phyloP scores from a whole-genome alignment of 2,797 vertebrate species.

The Anomalospiza imberbis region DNA sequence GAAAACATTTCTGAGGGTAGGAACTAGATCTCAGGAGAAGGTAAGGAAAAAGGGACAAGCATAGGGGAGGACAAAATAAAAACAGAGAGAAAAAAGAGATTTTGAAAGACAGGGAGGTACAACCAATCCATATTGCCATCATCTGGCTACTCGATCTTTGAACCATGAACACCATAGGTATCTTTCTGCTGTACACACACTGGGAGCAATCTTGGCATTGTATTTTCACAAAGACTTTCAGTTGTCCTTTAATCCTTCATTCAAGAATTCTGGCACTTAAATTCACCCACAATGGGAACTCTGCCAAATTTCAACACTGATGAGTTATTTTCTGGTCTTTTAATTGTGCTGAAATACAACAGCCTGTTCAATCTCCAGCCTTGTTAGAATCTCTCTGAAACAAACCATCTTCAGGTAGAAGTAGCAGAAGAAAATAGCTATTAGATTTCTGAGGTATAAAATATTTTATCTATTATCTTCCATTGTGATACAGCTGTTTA shows the following conservation, averaged over 20 bases:
- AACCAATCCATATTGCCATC: not conserved
- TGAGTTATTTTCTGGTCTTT: not conserved
- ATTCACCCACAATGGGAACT: not conserved
- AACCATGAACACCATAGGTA: not conserved
- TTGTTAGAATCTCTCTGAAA: not conserved
- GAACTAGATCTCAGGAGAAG: not conserved
- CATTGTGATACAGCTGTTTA: not conserved
- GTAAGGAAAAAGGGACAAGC: not conserved
- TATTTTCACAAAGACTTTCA: not conserved
- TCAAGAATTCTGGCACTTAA: not conserved
- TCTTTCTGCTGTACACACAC: not conserved
- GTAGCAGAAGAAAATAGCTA: not conserved
- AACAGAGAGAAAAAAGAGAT: not conserved
- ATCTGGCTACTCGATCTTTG: not conserved
- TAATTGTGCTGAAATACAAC: not conserved
- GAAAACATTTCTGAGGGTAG: not conserved
- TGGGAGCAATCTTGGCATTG: not conserved
- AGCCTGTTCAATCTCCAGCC: conserved; percentile 7
- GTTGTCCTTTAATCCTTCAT: not conserved
- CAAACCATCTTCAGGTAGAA: not conserved
- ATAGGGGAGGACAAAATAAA: not conserved
- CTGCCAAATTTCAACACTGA: conserved; percentile 14
- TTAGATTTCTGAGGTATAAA: not conserved
- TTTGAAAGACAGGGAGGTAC: not conserved
- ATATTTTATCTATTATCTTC: not conserved